Conservation (phyloP, 2,113 vertebrate species). For the Corydoras maculifer region DNA sequence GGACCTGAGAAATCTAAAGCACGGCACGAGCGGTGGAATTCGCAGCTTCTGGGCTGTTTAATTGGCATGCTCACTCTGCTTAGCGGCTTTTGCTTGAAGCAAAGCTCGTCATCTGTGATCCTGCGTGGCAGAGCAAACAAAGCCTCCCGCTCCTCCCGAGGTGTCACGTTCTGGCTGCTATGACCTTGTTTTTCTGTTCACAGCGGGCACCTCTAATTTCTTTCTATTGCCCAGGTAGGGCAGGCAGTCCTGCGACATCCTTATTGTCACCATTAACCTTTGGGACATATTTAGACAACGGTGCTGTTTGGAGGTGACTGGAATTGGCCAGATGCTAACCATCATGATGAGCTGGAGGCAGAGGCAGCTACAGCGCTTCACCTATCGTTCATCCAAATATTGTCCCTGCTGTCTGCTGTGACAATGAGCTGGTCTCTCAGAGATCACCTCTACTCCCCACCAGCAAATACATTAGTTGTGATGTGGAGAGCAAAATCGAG, state of each 20-base stretch:
- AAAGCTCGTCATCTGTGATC: constrained; percentile 70
- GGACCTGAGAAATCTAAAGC: constrained; percentile 38
- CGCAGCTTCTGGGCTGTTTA: constrained; percentile 63
- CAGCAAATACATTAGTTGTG: too few relatives aligned
- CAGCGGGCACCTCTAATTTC: constrained; percentile 28
- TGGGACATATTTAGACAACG: too few relatives aligned
- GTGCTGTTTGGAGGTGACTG: too few relatives aligned
- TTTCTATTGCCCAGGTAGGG: constrained; percentile 34
- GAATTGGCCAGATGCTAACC: too few relatives aligned
- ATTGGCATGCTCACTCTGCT: constrained; percentile 68
- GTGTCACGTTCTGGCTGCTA: constrained; percentile 46
- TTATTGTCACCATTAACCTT: too few relatives aligned
- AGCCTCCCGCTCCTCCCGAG: constrained; percentile 45
- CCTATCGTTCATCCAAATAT: too few relatives aligned
- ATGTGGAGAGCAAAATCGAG: too few relatives aligned
- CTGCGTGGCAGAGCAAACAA: constrained; percentile 69
- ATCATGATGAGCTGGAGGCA: too few relatives aligned
- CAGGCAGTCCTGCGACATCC: constrained; percentile 40
- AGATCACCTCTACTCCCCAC: too few relatives aligned
- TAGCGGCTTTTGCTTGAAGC: constrained; percentile 68
- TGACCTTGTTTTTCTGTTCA: constrained; percentile 61
- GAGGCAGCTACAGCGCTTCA: too few relatives aligned
- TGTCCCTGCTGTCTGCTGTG: too few relatives aligned
- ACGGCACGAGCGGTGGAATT: constrained; percentile 54
- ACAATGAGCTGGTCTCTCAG: too few relatives aligned